These are phyloP conservation scores for Netelia fuscicornis DNA, from an alignment of 2,888 invertebrate species.

Conservation along the genomic window DNA sequence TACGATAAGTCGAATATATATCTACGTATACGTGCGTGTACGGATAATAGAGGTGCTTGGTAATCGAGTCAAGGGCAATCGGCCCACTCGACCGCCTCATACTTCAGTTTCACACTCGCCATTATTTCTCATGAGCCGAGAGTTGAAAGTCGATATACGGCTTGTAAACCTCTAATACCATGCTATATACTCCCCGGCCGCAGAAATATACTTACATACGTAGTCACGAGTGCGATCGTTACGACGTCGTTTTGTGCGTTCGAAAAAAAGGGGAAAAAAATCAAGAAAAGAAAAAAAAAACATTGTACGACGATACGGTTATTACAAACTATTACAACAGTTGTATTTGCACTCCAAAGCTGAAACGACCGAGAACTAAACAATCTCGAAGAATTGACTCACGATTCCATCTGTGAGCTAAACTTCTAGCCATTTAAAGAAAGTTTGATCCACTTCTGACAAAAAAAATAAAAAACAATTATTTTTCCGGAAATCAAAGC, in stretches of 20 bases:
- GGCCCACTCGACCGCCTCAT: conserved; percentile 67
- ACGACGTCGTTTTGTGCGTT: neutral
- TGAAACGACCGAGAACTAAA: too few species aligned
- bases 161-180: conserved; percentile 45
- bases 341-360: neutral
- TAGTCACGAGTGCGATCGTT: neutral
- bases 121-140: conserved; percentile 54
- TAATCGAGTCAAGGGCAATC: conserved; percentile 70
- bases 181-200: conserved; percentile 18
- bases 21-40: neutral
- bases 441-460: too few species aligned
- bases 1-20: conserved; percentile 8
- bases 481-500: too few species aligned
- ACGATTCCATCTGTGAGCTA: too few species aligned
- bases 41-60: conserved; percentile 39
- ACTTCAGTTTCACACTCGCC: conserved; percentile 64
- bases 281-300: neutral
- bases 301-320: neutral
- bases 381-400: too few species aligned
- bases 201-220: neutral
- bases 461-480: too few species aligned
- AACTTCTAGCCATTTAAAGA: too few species aligned
- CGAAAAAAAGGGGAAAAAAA: neutral
- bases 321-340: neutral
- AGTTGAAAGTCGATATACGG: conserved; percentile 65